Evolutionary conservation across 1,140 invertebrate genomes (phyloP).

Genomic region (Leucophenga varia): DNA sequence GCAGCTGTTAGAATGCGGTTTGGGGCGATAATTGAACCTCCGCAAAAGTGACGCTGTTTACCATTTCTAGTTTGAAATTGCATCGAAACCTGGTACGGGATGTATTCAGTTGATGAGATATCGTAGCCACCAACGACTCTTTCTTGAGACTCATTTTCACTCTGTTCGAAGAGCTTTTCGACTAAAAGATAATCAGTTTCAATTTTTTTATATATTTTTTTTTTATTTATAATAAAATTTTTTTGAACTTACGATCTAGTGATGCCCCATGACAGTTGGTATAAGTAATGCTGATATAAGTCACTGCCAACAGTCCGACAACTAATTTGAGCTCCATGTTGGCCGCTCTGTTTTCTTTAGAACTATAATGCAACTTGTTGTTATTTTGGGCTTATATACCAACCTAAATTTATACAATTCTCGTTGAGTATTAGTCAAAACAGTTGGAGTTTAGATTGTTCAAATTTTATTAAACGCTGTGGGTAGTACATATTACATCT

Average conservation of each 20-base stretch:
- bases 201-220: too few relatives aligned
- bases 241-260: slow-evolving; percentile 32
- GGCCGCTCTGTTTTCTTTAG: too few relatives aligned
- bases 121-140: slow-evolving; percentile 46
- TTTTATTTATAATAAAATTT: too few relatives aligned
- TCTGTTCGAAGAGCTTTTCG: slow-evolving; percentile 36
- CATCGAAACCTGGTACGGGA: slow-evolving; percentile 51
- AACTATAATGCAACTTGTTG: too few relatives aligned
- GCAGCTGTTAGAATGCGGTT: slow-evolving; percentile 59
- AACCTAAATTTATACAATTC: background rate
- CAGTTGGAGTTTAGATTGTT: slow-evolving; percentile 25
- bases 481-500: too few relatives aligned
- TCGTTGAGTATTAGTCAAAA: background rate
- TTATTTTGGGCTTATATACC: slow-evolving; percentile 35
- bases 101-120: slow-evolving; percentile 38
- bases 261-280: slow-evolving; percentile 12
- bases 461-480: slow-evolving; percentile 31
- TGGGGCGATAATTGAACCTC: slow-evolving; percentile 57
- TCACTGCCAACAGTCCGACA: too few relatives aligned
- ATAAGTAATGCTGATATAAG: background rate
- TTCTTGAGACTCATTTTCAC: slow-evolving; percentile 38
- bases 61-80: slow-evolving; percentile 39
- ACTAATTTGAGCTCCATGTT: too few relatives aligned
- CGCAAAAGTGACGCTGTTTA: slow-evolving; percentile 53
- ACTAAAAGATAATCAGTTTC: slow-evolving; percentile 23